Evolutionary conservation across 64 coral and sea anemone genomes (phyloP), one percentile per base, ranked within the genome.

Genomic region (Actinia equina): DNA sequence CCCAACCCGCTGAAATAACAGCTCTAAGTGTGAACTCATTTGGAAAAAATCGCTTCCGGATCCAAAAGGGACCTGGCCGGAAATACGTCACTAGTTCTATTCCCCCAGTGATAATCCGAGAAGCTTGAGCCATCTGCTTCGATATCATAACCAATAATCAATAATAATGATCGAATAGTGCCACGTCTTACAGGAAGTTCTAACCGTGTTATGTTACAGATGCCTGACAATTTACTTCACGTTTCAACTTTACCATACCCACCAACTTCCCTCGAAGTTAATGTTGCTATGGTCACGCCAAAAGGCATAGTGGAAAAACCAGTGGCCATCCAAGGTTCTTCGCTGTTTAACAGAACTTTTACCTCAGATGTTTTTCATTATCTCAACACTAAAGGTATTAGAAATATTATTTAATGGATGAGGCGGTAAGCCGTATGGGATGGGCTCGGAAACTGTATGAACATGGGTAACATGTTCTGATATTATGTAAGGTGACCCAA

Each of bases 271-370:
- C 3, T 81, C 2, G 53, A 85, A 27, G 37, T 85, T 45, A 56
- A 7, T 85, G 83, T 85, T 85, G 83, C 83, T 63, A 85, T 85
- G 59, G 83, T 85, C n/a, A 58, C 83, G 6, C 4, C 55, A 5
- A 18, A 26, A 43, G 83, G 83, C 18, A 14, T 85, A 52, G 83
- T 85, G 16, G 69, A 74, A 41, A 74, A 41, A 25, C 69, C 69
- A 12, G 69, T 1, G 13, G 23, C 42, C 14, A 1, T 1, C 69
- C n/a, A 30, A 30, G 69, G 69, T 4, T 15, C 26, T 74, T 74
- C 26, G 22, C 20, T 74, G 25, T 74, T 37, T 6, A 16, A 74
- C 69, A 41, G 26, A 16, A 74, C 26, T 74, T 26, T 74, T 27
- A 30, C 69, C 41, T 74, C 69, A 74, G 15, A 23, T 41, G 69